These are phyloP conservation scores for Suillia variegata DNA, from an alignment of 2,888 invertebrate genomes.

Conservation along the genomic window DNA sequence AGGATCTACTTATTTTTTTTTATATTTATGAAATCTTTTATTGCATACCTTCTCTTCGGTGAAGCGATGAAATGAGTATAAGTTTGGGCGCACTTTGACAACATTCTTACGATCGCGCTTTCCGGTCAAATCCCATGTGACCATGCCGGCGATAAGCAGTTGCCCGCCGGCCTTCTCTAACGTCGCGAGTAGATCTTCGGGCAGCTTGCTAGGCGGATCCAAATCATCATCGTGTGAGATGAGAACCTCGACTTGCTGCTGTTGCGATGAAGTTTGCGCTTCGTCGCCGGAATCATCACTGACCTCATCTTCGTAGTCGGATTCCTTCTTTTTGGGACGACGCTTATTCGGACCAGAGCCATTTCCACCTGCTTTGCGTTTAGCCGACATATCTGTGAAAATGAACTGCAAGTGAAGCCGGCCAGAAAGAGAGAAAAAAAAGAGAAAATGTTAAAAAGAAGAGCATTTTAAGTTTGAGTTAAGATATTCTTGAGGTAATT, in stretches of 20 bases:
- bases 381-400: constrained; percentile 55
- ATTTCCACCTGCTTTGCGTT: constrained; percentile 58
- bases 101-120: constrained; percentile 77
- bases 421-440: not conserved
- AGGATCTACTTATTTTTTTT: not conserved
- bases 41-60: constrained; percentile 68
- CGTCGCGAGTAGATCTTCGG: constrained; percentile 70
- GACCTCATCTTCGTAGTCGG: constrained; percentile 59
- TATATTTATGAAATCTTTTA: constrained; percentile 21
- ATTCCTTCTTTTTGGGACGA: constrained; percentile 60
- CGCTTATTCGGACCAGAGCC: constrained; percentile 56
- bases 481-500: constrained; percentile 33
- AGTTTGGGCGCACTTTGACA: constrained; percentile 69
- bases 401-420: constrained; percentile 4
- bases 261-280: constrained; percentile 40
- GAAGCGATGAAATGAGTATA: constrained; percentile 84
- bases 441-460: not conserved
- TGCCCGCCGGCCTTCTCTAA: constrained; percentile 74
- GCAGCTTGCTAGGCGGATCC: constrained; percentile 69
- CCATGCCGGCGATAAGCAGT: constrained; percentile 81
- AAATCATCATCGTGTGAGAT: constrained; percentile 62
- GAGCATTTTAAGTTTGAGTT: constrained; percentile 27
- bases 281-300: constrained; percentile 55
- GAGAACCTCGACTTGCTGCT: constrained; percentile 54
- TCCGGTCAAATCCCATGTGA: constrained; percentile 89